Percentiles rank a stretch among this genome's conserved stretches.
phyloP scores from a whole-genome alignment of 1,140 invertebrate species.

The Drosophila melanica region DNA sequence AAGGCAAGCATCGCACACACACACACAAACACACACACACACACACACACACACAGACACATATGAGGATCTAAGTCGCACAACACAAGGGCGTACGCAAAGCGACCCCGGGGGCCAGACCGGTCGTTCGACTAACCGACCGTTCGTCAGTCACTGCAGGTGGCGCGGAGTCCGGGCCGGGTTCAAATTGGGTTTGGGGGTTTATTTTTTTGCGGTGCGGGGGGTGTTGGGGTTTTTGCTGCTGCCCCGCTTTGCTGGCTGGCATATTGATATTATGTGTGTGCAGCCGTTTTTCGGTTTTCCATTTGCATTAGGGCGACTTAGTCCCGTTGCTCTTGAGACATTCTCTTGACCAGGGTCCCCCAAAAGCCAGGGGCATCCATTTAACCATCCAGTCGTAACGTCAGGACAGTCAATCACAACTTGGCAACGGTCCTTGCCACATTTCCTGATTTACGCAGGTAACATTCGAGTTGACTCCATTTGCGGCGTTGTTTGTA shows the following conservation, averaged over 20 bases:
- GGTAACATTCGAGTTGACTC: constrained; percentile 56
- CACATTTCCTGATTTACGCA: constrained; percentile 77
- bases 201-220: too few species aligned
- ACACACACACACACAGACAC: constrained; percentile 13
- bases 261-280: constrained; percentile 52
- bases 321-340: constrained; percentile 31
- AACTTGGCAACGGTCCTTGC: constrained; percentile 38
- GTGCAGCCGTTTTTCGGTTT: constrained; percentile 43
- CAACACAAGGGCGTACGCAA: constrained; percentile 45
- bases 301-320: constrained; percentile 57
- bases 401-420: constrained; percentile 70
- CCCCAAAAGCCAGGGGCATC: background rate
- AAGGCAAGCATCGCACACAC: constrained; percentile 38
- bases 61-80: constrained; percentile 37
- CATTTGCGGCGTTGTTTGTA: constrained; percentile 50
- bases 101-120: constrained; percentile 44
- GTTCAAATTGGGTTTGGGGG: background rate
- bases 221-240: background rate
- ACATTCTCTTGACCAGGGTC: constrained; percentile 61
- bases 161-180: constrained; percentile 25
- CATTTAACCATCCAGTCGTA: constrained; percentile 23
- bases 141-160: constrained; percentile 43
- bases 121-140: constrained; percentile 12
- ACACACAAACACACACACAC: constrained; percentile 13
- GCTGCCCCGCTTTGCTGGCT: background rate